These are phyloP conservation scores for Cancer borealis DNA, from an alignment of 2,888 invertebrate genomes.

Conservation along the genomic window DNA sequence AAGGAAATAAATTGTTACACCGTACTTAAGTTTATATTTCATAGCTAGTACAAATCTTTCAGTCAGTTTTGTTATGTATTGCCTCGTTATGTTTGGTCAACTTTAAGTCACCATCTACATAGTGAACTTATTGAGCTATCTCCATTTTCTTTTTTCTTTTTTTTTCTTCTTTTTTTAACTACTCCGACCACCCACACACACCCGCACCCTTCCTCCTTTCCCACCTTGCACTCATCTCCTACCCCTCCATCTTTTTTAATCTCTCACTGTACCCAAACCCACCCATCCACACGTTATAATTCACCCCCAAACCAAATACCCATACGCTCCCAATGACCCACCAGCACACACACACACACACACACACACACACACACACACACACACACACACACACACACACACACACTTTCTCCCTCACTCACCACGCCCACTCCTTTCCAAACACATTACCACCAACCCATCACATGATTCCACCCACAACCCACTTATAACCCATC, in stretches of 20 bases:
- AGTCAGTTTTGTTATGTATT: neutral
- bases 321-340: neutral
- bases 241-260: neutral
- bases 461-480: neutral
- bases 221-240: neutral
- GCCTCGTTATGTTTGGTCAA: neutral
- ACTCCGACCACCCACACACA: neutral
- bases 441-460: neutral
- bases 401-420: neutral
- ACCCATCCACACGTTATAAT: neutral
- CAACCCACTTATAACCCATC: neutral
- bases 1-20: neutral
- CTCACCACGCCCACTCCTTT: neutral
- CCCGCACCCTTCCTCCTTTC: neutral
- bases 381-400: no score
- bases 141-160: no score
- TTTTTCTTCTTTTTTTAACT: no score
- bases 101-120: no score
- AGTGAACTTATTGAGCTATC: no score
- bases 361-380: neutral
- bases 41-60: neutral
- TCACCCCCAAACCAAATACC: slow-evolving; percentile 5
- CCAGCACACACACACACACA: no score
- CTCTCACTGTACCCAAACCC: neutral
- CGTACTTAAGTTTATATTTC: neutral